Evolutionary conservation across 30 jellyfish, hydroid and myxozoan genomes (phyloP), one percentile per base, ranked within the genome.

Genomic region (Euphysa ruthae): DNA sequence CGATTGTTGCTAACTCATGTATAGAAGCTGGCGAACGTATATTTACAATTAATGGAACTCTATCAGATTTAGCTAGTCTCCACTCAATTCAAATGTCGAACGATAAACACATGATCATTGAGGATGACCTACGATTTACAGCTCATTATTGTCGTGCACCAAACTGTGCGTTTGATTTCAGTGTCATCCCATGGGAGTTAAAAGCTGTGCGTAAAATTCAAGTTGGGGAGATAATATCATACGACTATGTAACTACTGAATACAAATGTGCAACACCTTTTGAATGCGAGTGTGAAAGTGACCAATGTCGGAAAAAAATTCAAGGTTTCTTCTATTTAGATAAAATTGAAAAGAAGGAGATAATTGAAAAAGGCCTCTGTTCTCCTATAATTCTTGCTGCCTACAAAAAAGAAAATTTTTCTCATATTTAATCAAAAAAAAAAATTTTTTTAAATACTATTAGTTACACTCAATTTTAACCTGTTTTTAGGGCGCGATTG

Each of bases 111-210:
- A 30, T 43, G 0, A 52, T 21, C 6, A 43, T 52, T 35, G 24
- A 30, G 13, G 54, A 55, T 3, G 6, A 22, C 30, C 52, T 68
- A 2, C 27, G 31, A 27, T 68, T 21, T 68, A 52, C 80, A n/a
- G 16, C 38, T 43, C 80, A 68, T 0, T 14, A 33, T 10, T 68
- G 80, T 35, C 25, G 73, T 7, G 18, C 71, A 10, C 60, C 80
- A 3, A 68, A 68, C 29, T 46, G 73, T 35, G 80, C 69, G 15
- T 68, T 68, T 68, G 74, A 68, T 2, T 68, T 68, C 52, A 49
- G 1, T 20, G 22, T 1, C 10, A 24, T 3, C 4, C 75, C 80
- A 25, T 68, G 80, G 80, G 18, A 7, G 33, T 50, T 68, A 30
- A 58, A 30, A 1, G 80, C 80, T 22, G 30, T 21, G 20, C 44